Base-by-base conservation (phyloP, 2,888 invertebrate genomes). In the Callosobruchus maculatus region DNA sequence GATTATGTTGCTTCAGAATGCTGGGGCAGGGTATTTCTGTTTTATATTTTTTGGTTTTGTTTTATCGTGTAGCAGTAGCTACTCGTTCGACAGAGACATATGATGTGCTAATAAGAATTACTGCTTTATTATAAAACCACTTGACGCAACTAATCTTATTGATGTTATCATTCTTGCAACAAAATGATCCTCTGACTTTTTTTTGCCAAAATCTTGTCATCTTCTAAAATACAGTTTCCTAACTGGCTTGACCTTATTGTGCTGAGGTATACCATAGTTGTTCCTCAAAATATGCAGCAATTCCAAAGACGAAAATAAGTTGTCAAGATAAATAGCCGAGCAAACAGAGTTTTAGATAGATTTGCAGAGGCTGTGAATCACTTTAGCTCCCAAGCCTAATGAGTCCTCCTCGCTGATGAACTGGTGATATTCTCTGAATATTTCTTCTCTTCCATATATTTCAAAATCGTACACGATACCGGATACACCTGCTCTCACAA, bases 391-490 rank as follows among this genome's bases (percentile, higher is more conserved):
- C 7, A 73, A 20, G 30, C 74, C 74, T 22, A 72, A n/a, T 20
- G 9, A n/a, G 0, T 18, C 20, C 20, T 74, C 73, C 22, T 67
- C 69, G 20, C 22, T 2, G 20, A 3, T 22, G 26, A 68, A 68
- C 2, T 7, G 20, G 21, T 71, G 71, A 9, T 71, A 20, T 13
- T 67, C 21, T 20, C 73, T 13, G 71, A 78, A 78, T 26, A 74
- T 78, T 22, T 76, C n/a, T 67, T 75, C 73, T 18, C 77, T 77
- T 68, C 75, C 75, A 72, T 78, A 78, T 22, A 73, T 22, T 21
- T 77, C 26, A 70, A 77, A 78, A 71, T 77, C 77, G 67, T 74
- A 77, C 49, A 76, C 73, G 18, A 77, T 72, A 20, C 76, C 78
- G 20, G 74, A 70, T 21, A 75, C 70, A 2, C 75, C 77, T 69